Base-by-base conservation (phyloP, 1,140 invertebrate species). In the Plodia interpunctella region DNA sequence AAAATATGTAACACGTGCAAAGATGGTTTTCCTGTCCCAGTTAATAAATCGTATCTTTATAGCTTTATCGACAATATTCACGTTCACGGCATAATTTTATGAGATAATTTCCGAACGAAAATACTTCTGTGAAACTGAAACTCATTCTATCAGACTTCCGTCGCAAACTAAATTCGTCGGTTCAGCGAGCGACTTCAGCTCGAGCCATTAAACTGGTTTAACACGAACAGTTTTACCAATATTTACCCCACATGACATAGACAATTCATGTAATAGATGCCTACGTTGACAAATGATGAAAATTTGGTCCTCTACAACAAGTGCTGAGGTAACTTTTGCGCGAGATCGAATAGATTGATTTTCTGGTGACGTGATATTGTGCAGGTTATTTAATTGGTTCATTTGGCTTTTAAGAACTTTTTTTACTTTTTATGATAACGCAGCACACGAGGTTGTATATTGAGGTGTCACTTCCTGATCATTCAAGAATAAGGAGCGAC, bases 151-250 rank as follows among this genome's bases (percentile, higher is more conserved):
- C 13, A 44, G 15, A 44, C 38, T 44, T 32, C 30, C 30, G 30
- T 32, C 30, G 30, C 30, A 32, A 44, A 17, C 38, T 44, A 44
- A 44, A 44, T 44, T 44, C 38, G 38, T 4, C 38, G 38, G 13
- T 44, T 44, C 38, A 44, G 38, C 30, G 58, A 59, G 13, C 51
- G 49, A 56, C 63, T 57, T 44, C 38, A 44, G 38, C 15, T 62
- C 60, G 53, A 64, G 59, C 67, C 66, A 75, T 78, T 80, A 72
- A 74, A 58, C 51, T 55, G 57, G 72, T 63, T 70, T 60, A 72
- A 60, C 58, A 62, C 51, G 65, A 70, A 55, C 68, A 78, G 73
- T 83, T 80, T 78, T 70, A 65, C 73, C 70, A 70, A 78, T 78
- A 78, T 81, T 79, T 73, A 65, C 55, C 58, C 60, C 69, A 65